Evolutionary conservation across 2,888 invertebrate genomes (phyloP), one percentile per base, ranked within the genome.

Genomic region (Actias luna): DNA sequence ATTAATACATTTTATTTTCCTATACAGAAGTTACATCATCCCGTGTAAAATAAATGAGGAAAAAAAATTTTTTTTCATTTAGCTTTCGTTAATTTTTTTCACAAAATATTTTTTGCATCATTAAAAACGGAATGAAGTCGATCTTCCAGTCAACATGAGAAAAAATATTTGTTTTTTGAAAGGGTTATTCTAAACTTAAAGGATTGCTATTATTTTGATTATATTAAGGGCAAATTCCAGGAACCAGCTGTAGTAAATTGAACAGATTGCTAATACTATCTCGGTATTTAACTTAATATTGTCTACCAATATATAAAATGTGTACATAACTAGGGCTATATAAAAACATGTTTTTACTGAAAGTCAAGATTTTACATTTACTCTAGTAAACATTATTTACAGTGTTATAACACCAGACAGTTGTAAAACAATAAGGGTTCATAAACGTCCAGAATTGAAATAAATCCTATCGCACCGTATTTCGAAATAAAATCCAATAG

Each of bases 401-500:
- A 55, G 29, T 55, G 29, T 55, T 29, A 55, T 55, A 55, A 55
- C 55, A 55, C 10, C 31, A 57, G 55, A 61, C 22, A 57, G 42
- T 39, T 57, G 61, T 57, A 61, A 61, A 64, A 61, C 27, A 35
- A 36, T 42, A 64, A 31, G 46, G 36, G 61, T 58, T 61, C 61
- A 58, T 64, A 64, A 64, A 63, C 63, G 58, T 61, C 61, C 61
- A 42, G 67, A 68, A 73, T 70, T 71, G 70, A 68, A 75, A 75
- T 74, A 74, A 75, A 75, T 74, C 69, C 67, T 61, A 25, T 31
- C 42, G 66, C 63, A 65, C 65, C 64, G 63, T 64, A 69, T 61
- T 72, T 68, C 66, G 65, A 72, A 73, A 76, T 76, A 79, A 77
- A 78, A 75, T 76, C 75, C 75, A 80, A 77, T 79, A 78, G 76